Conservation (phyloP, 2,888 invertebrate genomes). For the Stenotaenia linearis region DNA sequence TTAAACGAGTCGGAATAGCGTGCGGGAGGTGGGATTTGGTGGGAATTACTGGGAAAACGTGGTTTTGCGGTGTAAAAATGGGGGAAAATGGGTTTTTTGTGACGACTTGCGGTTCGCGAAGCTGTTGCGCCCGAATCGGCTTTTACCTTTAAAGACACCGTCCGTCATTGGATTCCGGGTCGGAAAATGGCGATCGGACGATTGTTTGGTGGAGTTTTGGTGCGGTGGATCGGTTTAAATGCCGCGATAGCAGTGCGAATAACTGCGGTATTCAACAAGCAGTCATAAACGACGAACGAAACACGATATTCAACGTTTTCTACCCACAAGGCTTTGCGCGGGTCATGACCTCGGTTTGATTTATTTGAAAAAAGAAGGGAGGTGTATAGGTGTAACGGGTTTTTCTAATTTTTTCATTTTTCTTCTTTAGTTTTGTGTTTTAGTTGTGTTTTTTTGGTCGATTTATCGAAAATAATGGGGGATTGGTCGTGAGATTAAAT, state of each 20-base stretch:
- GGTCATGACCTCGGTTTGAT: constrained; percentile 6
- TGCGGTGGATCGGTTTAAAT: not conserved
- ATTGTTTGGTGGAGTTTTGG: not conserved
- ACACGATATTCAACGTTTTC: constrained; percentile 15
- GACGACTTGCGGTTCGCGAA: not conserved
- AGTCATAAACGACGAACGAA: not conserved
- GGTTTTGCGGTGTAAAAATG: not conserved
- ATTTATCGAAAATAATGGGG: too few species aligned
- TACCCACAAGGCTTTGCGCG: not conserved
- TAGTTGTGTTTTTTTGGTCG: not conserved
- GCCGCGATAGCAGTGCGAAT: not conserved
- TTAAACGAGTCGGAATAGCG: not conserved
- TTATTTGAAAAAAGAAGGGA: not conserved
- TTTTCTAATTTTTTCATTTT: not conserved
- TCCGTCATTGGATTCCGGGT: constrained; percentile 8
- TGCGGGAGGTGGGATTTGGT: not conserved
- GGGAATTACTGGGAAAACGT: not conserved
- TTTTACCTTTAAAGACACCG: constrained; percentile 29
- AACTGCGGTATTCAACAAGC: constrained; percentile 10
- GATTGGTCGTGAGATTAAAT: too few species aligned
- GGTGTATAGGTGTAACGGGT: not conserved
- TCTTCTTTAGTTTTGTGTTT: not conserved
- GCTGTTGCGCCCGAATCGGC: too few species aligned
- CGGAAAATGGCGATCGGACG: not conserved
- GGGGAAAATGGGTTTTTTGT: not conserved